A percentile compares a stretch with the other conserved stretches of the same genome.
These are phyloP conservation scores for Drosophila miranda DNA, from an alignment of 1,140 invertebrate genomes.

Conservation along the genomic window DNA sequence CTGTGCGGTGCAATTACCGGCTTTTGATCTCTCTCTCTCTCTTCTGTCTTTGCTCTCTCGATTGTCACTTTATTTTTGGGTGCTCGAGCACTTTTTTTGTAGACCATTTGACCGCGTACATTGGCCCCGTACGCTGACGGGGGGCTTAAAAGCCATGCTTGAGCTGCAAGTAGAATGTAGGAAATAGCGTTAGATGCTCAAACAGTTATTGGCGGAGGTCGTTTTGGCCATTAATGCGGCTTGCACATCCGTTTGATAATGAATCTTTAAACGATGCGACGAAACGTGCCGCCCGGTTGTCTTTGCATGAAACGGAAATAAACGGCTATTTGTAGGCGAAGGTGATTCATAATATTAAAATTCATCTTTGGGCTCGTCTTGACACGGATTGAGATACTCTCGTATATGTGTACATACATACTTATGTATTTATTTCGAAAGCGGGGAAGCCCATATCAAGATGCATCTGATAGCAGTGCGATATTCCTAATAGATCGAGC, in stretches of 20 bases:
- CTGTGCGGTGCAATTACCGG: slow-evolving; percentile 36
- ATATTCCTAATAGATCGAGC: no score
- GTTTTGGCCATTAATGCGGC: slow-evolving; percentile 32
- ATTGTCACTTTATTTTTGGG: slow-evolving; percentile 31
- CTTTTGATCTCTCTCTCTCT: slow-evolving; percentile 15
- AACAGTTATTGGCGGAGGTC: slow-evolving; percentile 49
- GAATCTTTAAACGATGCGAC: slow-evolving; percentile 9
- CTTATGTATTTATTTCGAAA: no score
- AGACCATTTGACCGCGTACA: slow-evolving; percentile 21
- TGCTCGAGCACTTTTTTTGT: slow-evolving; percentile 33
- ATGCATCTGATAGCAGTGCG: slow-evolving; percentile 1
- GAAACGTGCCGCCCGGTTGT: slow-evolving; percentile 25
- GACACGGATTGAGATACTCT: slow-evolving; percentile 22
- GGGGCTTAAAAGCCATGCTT: slow-evolving; percentile 28
- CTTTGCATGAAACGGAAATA: slow-evolving; percentile 30
- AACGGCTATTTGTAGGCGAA: slow-evolving; percentile 15
- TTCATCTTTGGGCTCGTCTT: slow-evolving; percentile 23
- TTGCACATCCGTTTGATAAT: slow-evolving; percentile 47
- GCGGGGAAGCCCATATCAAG: background rate
- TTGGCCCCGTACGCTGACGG: slow-evolving; percentile 28
- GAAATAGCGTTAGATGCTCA: slow-evolving; percentile 34
- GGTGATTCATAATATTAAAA: slow-evolving; percentile 20
- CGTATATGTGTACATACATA: background rate
- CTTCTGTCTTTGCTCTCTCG: background rate
- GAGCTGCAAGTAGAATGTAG: slow-evolving; percentile 33